Conservation (phyloP, 2,797 vertebrate genomes). For the Manis crassicaudata region DNA sequence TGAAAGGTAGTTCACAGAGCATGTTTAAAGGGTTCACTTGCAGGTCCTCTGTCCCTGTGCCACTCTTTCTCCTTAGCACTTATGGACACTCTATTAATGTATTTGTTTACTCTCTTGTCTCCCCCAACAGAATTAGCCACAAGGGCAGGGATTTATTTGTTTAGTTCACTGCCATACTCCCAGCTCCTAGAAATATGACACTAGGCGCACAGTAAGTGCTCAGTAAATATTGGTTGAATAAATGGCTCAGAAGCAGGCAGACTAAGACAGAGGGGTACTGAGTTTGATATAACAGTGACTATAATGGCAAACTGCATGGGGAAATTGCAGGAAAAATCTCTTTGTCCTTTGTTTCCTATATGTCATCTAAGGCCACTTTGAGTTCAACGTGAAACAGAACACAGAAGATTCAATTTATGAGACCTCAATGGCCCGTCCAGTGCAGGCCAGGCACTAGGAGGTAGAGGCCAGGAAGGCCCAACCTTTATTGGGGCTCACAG, state of each 20-base stretch:
- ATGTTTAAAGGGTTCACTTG: rapidly evolving
- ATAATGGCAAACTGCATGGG: not conserved
- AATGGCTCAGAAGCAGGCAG: not conserved
- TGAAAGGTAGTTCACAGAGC: rapidly evolving
- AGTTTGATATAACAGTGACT: not conserved
- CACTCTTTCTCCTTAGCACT: not conserved
- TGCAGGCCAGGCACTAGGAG: not conserved
- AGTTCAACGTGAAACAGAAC: not conserved
- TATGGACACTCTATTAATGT: rapidly evolving
- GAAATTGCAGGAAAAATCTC: not conserved
- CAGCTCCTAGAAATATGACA: not conserved
- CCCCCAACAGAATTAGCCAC: not conserved
- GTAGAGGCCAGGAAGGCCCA: not conserved
- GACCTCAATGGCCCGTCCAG: not conserved
- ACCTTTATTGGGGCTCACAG: not conserved
- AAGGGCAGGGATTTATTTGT: not conserved
- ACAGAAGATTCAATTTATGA: not conserved
- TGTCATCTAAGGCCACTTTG: not conserved
- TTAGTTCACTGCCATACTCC: not conserved
- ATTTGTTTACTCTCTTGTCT: not conserved
- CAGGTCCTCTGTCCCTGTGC: not conserved
- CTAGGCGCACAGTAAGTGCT: not conserved
- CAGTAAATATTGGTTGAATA: not conserved
- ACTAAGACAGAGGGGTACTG: not conserved
- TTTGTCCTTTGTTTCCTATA: not conserved